These are phyloP conservation scores for Entosphenus tridentatus DNA, from an alignment of 2,113 vertebrate species.

Conservation along the genomic window DNA sequence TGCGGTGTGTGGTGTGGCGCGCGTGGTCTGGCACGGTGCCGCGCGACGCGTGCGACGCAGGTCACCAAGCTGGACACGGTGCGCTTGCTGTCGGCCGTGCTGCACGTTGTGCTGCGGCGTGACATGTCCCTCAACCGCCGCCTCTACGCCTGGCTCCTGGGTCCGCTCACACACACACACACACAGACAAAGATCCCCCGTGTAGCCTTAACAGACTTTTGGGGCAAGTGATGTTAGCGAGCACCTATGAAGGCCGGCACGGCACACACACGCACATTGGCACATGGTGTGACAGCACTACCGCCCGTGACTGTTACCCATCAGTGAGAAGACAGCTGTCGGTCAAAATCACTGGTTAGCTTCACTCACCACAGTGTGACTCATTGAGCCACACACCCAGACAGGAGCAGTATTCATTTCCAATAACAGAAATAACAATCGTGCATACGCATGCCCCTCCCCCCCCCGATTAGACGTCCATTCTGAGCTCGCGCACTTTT, in stretches of 20 bases:
- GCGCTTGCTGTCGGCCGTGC: conserved; percentile 75
- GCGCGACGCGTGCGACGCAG: not conserved
- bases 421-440: no score
- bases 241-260: not conserved
- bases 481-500: not conserved
- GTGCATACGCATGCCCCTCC: not conserved
- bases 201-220: conserved; percentile 1
- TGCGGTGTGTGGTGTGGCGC: no score
- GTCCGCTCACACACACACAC: conserved; percentile 24
- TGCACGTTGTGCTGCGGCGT: conserved; percentile 84
- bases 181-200: not conserved
- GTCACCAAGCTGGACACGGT: conserved; percentile 81
- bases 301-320: not conserved
- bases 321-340: no score
- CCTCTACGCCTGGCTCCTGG: conserved; percentile 92
- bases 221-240: not conserved
- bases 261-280: not conserved
- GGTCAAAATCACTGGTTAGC: no score
- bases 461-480: not conserved
- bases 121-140: conserved; percentile 96
- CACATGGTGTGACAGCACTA: not conserved
- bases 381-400: no score
- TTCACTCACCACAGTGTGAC: no score
- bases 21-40: no score
- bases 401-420: no score